Evolutionary conservation across 2,113 vertebrate species (phyloP).

Genomic region (Osmerus eperlanus): DNA sequence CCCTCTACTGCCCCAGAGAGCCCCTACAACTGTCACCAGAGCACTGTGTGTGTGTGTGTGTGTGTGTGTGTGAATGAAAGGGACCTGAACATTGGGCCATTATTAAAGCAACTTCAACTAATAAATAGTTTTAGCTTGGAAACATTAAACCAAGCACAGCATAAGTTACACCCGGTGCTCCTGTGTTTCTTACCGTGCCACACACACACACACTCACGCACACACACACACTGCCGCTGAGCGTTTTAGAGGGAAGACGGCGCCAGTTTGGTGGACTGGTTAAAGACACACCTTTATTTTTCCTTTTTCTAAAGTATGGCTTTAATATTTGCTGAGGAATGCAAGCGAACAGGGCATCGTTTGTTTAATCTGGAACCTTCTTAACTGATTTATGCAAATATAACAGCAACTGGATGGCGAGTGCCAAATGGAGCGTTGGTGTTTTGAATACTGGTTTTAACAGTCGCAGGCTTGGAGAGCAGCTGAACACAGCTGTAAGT

Average conservation of each 20-base stretch:
- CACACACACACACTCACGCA: conserved; percentile 13
- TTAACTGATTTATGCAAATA: conserved; percentile 62
- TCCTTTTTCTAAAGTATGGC: conserved; percentile 32
- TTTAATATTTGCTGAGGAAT: conserved; percentile 33
- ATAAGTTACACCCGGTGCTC: conserved; percentile 12
- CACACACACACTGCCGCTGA: conserved; percentile 11
- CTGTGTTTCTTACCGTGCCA: conserved; percentile 20
- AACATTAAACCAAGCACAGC: too few species aligned
- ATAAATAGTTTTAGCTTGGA: too few species aligned
- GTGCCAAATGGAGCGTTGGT: conserved; percentile 16
- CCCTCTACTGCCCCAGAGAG: conserved; percentile 36
- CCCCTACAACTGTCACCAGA: conserved; percentile 54
- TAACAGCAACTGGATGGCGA: conserved; percentile 23
- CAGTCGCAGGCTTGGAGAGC: conserved; percentile 37
- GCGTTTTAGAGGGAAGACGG: conserved; percentile 18
- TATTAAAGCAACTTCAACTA: background rate
- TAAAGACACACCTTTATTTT: conserved; percentile 17
- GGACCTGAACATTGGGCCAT: background rate
- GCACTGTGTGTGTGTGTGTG: conserved; percentile 20
- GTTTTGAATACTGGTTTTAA: conserved; percentile 38
- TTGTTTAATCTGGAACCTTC: conserved; percentile 41
- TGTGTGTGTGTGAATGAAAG: conserved; percentile 8
- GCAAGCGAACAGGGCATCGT: conserved; percentile 39
- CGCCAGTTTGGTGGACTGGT: conserved; percentile 3
- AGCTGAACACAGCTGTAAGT: conserved; percentile 35